phyloP scores from a whole-genome alignment of 2,888 invertebrate species.

The Orchesellides sinensis region DNA sequence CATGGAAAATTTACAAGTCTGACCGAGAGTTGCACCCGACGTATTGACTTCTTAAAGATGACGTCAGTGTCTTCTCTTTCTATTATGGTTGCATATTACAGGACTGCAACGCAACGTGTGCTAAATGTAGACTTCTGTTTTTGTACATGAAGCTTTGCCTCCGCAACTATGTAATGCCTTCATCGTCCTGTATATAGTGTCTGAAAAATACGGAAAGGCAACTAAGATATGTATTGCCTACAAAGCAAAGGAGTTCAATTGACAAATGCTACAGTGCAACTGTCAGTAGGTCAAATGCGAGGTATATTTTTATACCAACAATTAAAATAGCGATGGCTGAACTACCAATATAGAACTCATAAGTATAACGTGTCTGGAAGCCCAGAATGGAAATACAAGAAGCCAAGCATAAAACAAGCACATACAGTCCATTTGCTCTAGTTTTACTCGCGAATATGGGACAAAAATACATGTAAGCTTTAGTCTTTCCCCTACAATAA shows the following conservation, averaged over 20 bases:
- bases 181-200: too few species aligned
- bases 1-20: too few species aligned
- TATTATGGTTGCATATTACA: background rate
- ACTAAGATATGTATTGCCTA: too few species aligned
- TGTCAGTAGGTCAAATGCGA: conserved; percentile 46
- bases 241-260: too few species aligned
- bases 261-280: too few species aligned
- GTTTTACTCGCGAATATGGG: conserved; percentile 34
- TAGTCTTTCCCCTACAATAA: conserved; percentile 15
- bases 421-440: conserved; percentile 19
- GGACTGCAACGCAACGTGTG: background rate
- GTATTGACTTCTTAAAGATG: background rate
- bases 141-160: background rate
- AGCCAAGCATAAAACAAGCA: conserved; percentile 25
- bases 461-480: conserved; percentile 12
- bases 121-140: background rate
- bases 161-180: too few species aligned
- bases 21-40: too few species aligned
- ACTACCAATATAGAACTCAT: conserved; percentile 12
- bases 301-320: conserved; percentile 38
- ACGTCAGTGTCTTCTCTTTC: background rate
- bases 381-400: conserved; percentile 8
- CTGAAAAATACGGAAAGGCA: too few species aligned
- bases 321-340: conserved; percentile 47
- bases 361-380: conserved; percentile 35